A percentile compares a stretch with the other conserved stretches of the same genome.
Evolutionary conservation across 2,888 invertebrate genomes (phyloP).

Genomic region (Ditula angustiorana): DNA sequence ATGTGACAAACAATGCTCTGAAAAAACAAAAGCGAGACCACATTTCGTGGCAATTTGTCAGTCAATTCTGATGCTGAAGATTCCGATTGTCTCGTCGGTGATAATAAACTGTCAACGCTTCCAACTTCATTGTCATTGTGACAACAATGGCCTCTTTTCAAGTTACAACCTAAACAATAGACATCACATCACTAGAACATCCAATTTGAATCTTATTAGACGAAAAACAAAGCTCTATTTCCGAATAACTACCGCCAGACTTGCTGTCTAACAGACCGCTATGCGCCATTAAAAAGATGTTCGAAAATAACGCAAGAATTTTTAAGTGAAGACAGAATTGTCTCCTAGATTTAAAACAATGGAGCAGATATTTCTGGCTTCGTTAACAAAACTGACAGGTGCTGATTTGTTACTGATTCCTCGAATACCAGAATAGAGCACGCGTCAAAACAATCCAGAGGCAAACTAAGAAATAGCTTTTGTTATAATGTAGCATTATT

Average conservation of each 20-base stretch:
- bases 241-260: conserved; percentile 40
- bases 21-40: conserved; percentile 58
- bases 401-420: conserved; percentile 76
- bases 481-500: conserved; percentile 52
- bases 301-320: conserved; percentile 64
- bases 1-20: conserved; percentile 59
- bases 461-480: conserved; percentile 62
- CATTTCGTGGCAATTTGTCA: conserved; percentile 72
- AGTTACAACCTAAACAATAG: conserved; percentile 44
- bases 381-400: conserved; percentile 75
- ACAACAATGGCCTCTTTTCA: conserved; percentile 62
- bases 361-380: conserved; percentile 66
- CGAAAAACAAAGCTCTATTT: conserved; percentile 42
- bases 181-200: conserved; percentile 37
- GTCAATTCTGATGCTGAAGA: conserved; percentile 66
- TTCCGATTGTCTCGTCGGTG: conserved; percentile 66
- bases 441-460: conserved; percentile 74
- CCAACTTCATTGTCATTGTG: conserved; percentile 69
- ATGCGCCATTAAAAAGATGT: conserved; percentile 60
- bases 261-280: conserved; percentile 54
- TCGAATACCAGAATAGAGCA: conserved; percentile 69
- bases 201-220: conserved; percentile 50
- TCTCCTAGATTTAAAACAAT: conserved; percentile 74
- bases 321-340: conserved; percentile 72
- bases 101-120: conserved; percentile 75